Base-by-base conservation (phyloP, 2,113 vertebrate species). In the Garra rufa region DNA sequence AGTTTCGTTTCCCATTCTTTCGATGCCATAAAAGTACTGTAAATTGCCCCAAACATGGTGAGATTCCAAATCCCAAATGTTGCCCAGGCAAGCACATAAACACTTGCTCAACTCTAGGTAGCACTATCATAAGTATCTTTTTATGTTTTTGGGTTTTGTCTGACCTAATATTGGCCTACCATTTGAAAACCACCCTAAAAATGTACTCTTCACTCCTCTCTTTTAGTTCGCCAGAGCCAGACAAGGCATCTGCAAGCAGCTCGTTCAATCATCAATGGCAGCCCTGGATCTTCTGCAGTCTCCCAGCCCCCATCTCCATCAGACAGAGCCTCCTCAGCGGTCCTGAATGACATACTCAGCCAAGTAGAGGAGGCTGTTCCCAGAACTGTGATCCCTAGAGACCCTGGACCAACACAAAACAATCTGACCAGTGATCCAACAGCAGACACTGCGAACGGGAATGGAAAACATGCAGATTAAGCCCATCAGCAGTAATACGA, bases 201-300 rank as follows among this genome's bases (percentile, higher is more conserved):
- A 46, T 30, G 14, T 44, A n/a, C 26, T 9, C 15, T 48, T 69
- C 13, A 44, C 30, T 78, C 11, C 26, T 81, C 1, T 69, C 15
- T 80, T 82, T 6, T 91, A 99, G 98, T 98, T 91, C 95, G 91
- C 78, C 93, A 91, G 0, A 95, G 92, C 59, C 97, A 99, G 91
- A 92, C 90, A 10, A 95, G 93, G 83, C 96, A 98, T 87, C 90
- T 97, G 73, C 88, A 92, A 0, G 96, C 96, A 3, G 96, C 96
- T 85, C 95, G 94, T 63, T 89, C 83, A 52, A 90, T 98, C 88
- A 92, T 99, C 90, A 91, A 96, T 24, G 14, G 76, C 2, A 43
- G 70, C 28, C 89, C 88, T 0, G 91, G 93, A 61, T 17, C 17
- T 38, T 28, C 28, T 15, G 65, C 43, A 61, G 44, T 70, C 15